Conservation (phyloP, 2,113 vertebrate genomes). For the Strigops habroptila region DNA sequence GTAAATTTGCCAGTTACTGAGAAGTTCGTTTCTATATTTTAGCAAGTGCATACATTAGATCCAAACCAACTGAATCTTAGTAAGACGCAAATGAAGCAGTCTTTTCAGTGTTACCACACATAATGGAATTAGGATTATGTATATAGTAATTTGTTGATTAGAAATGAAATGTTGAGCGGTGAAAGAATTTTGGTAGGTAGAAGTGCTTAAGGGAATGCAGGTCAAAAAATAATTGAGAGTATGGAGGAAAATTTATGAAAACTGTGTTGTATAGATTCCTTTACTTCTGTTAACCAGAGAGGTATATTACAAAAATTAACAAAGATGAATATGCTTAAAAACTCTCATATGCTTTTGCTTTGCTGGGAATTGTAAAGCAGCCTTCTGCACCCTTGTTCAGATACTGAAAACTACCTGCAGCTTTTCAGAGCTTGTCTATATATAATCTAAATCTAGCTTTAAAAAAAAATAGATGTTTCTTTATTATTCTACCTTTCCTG, state of each 20-base stretch:
- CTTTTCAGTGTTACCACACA: not conserved
- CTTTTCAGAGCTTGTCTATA: not conserved
- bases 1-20: not conserved
- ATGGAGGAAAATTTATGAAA: not conserved
- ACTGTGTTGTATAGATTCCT: not conserved
- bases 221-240: not conserved
- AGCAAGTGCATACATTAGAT: not conserved
- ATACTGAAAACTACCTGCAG: not conserved
- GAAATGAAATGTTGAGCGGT: not conserved
- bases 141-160: not conserved
- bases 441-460: conserved; percentile 14
- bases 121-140: not conserved
- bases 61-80: not conserved
- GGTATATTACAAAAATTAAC: not conserved
- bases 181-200: not conserved
- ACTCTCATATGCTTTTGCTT: not conserved
- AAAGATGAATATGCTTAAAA: not conserved
- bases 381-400: not conserved
- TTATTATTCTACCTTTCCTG: conserved; percentile 60
- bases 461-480: conserved; percentile 28
- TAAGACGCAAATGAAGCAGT: not conserved
- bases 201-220: not conserved
- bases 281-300: not conserved
- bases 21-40: not conserved
- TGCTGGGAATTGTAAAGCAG: not conserved